Conservation (phyloP, 92 coral and sea anemone genomes). For the Phenganax subtilis region DNA sequence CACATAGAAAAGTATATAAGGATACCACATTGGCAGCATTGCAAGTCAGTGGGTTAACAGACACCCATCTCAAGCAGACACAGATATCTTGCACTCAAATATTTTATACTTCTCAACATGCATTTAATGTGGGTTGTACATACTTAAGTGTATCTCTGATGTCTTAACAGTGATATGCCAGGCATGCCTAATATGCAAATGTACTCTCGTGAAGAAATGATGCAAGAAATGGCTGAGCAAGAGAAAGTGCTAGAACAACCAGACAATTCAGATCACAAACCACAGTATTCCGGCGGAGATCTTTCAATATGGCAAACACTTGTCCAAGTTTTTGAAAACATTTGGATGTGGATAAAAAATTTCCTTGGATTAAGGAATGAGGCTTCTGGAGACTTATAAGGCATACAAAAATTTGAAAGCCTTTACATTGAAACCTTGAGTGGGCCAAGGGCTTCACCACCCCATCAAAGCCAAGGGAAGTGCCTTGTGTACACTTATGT, state of each 20-base stretch:
- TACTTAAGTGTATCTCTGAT: background rate
- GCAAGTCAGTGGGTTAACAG: no score
- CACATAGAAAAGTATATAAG: no score
- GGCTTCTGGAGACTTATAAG: constrained; percentile 50
- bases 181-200: constrained; percentile 99
- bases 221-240: constrained; percentile 60
- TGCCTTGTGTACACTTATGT: background rate
- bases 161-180: constrained; percentile 68
- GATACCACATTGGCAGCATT: no score
- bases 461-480: background rate
- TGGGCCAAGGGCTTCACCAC: background rate
- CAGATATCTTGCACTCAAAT: no score
- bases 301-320: constrained; percentile 72
- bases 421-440: background rate
- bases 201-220: constrained; percentile 95
- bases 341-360: constrained; percentile 73
- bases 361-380: constrained; percentile 52
- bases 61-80: background rate
- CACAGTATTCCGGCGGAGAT: constrained; percentile 52
- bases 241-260: constrained; percentile 39
- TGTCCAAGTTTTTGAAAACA: constrained; percentile 48
- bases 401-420: background rate
- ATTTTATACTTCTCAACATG: no score
- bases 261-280: constrained; percentile 30
- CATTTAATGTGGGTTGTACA: no score